Base-by-base conservation (phyloP, 2,888 invertebrate species). In the Lithophane semibrunnea region DNA sequence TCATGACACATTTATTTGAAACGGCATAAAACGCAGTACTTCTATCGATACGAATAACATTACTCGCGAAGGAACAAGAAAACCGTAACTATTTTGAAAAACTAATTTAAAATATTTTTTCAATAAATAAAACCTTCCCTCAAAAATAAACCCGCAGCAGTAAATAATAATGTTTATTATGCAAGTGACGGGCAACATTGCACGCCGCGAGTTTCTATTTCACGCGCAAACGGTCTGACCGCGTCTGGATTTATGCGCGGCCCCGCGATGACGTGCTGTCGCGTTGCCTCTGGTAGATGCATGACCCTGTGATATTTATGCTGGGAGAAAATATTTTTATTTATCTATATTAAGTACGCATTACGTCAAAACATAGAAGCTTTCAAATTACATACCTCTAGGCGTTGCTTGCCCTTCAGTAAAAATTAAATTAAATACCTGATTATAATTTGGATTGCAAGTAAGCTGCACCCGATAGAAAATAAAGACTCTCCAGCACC, bases 181-280 rank as follows among this genome's bases (percentile, higher is more conserved):
- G 90, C 88, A 88, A 87, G 91, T 89, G 92, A 90, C 91, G 89
- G 86, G 86, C 64, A 54, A 80, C 77, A 85, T 85, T 83, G 87
- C 88, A 85, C 71, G 82, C 86, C 71, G 83, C 81, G 79, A 80
- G 88, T 90, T 93, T 93, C 93, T 92, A 92, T 95, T 95, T 94
- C 94, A 93, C 94, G 94, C 93, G 90, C 93, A 94, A 94, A 94
- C 90, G 92, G 90, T 24, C 68, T 61, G 73, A 58, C 66, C 86
- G 87, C 88, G 86, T 88, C 82, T 87, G 90, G 90, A 93, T 94
- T 94, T 94, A 94, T 93, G 92, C 91, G 89, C 90, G 86, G 86
- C 77, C 73, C 77, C 80, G 85, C 80, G 82, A 85, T 86, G 87
- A 87, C 85, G 83, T 58, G 44, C 60, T 68, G 82, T 84, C 82